Conservation (phyloP, 2,113 vertebrate species). For the Equus przewalskii region DNA sequence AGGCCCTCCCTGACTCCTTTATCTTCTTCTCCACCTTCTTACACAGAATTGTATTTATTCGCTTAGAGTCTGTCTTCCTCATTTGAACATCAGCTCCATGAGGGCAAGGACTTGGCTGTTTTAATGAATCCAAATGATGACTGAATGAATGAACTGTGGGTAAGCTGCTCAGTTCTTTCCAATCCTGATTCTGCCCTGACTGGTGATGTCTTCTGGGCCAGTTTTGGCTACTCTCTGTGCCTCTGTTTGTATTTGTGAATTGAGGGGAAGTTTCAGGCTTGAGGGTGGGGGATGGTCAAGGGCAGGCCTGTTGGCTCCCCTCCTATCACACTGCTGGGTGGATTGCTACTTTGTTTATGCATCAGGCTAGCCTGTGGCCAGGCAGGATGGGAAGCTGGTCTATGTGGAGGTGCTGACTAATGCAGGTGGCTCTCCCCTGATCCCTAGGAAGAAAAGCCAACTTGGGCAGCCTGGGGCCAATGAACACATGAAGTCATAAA, state of each 20-base stretch:
- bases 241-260: not conserved
- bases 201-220: not conserved
- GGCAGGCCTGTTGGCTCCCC: not conserved
- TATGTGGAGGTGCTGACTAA: not conserved
- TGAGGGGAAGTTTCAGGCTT: not conserved
- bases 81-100: not conserved
- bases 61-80: not conserved
- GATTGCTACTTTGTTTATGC: not conserved
- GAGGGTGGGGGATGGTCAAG: not conserved
- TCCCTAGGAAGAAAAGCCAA: not conserved
- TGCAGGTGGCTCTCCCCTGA: not conserved
- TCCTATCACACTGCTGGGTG: not conserved
- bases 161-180: not conserved
- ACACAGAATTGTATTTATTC: not conserved
- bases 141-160: not conserved
- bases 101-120: not conserved
- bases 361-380: not conserved
- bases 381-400: not conserved
- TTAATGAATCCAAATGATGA: not conserved
- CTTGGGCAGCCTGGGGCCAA: not conserved
- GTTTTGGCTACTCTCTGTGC: not conserved
- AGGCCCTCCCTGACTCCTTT: not conserved
- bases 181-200: not conserved
- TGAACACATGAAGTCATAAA: not conserved
- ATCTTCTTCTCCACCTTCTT: not conserved